Evolutionary conservation across 2,113 vertebrate genomes (phyloP).

Genomic region (Cryptomyrus ogoouensis): DNA sequence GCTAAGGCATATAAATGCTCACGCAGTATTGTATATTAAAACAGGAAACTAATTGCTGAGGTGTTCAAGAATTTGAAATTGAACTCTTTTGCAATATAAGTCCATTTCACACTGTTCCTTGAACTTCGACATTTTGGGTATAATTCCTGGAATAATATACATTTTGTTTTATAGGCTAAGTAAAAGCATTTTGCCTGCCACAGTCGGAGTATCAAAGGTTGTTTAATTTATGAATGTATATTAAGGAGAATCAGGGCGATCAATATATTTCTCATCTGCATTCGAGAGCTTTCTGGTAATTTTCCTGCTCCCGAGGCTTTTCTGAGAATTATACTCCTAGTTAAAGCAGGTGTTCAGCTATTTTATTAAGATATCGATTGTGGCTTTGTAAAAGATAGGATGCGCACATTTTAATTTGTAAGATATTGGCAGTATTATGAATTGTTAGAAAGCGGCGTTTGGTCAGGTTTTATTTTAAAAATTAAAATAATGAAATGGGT

Average conservation of each 20-base stretch:
- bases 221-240: slow-evolving; percentile 75
- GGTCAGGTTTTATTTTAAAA: slow-evolving; percentile 50
- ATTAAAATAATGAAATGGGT: neutral
- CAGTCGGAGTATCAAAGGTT: slow-evolving; percentile 71
- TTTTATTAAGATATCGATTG: slow-evolving; percentile 80
- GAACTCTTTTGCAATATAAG: slow-evolving; percentile 8
- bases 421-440: slow-evolving; percentile 69
- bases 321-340: slow-evolving; percentile 73
- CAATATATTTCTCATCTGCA: slow-evolving; percentile 77
- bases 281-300: slow-evolving; percentile 71
- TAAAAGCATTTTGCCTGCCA: slow-evolving; percentile 62
- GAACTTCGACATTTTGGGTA: slow-evolving; percentile 22
- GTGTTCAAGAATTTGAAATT: neutral
- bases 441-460: slow-evolving; percentile 72
- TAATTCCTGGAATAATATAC: slow-evolving; percentile 14
- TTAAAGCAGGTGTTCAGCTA: slow-evolving; percentile 66
- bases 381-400: slow-evolving; percentile 77
- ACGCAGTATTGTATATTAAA: neutral
- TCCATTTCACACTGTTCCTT: neutral
- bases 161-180: slow-evolving; percentile 26
- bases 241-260: slow-evolving; percentile 76
- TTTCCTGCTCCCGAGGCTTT: slow-evolving; percentile 73
- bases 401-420: slow-evolving; percentile 75
- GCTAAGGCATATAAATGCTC: neutral
- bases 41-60: slow-evolving; percentile 1